phyloP scores from a whole-genome alignment of 2,888 invertebrate species.

The Epinotia bilunana region DNA sequence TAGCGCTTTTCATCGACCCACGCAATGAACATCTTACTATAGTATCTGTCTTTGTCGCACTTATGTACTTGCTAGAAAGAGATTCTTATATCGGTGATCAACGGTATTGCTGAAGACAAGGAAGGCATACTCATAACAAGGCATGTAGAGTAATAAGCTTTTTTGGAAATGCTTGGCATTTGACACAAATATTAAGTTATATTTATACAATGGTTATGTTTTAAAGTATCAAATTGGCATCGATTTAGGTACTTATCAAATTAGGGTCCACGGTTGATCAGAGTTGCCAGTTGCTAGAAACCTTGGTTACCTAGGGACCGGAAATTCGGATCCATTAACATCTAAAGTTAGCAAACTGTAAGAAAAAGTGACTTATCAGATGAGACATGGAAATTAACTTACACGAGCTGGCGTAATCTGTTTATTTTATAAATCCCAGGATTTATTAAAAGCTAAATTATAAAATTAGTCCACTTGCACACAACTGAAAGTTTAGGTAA shows the following conservation, averaged over 20 bases:
- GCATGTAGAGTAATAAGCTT: conserved; percentile 34
- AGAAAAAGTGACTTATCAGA: too few relatives aligned
- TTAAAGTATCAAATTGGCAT: not conserved
- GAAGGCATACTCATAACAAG: conserved; percentile 41
- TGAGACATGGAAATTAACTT: too few relatives aligned
- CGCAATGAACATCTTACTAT: not conserved
- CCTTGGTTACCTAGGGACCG: too few relatives aligned
- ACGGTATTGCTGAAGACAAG: not conserved
- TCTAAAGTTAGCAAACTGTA: too few relatives aligned
- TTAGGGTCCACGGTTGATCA: too few relatives aligned
- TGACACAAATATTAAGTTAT: conserved; percentile 10
- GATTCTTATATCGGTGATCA: not conserved
- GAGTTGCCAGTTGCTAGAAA: too few relatives aligned
- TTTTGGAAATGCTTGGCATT: conserved; percentile 29
- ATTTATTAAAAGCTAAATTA: too few relatives aligned
- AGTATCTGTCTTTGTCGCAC: not conserved
- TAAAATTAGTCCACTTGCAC: too few relatives aligned
- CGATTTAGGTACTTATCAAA: not conserved
- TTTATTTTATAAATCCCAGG: too few relatives aligned
- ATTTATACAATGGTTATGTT: not conserved
- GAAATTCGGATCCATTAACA: too few relatives aligned
- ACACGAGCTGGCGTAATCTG: too few relatives aligned
- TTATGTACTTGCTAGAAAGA: conserved; percentile 5
- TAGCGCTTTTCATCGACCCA: not conserved
- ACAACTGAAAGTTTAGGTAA: too few relatives aligned